phyloP scores from a whole-genome alignment of 2,888 invertebrate species.

The Frankliniella fusca region DNA sequence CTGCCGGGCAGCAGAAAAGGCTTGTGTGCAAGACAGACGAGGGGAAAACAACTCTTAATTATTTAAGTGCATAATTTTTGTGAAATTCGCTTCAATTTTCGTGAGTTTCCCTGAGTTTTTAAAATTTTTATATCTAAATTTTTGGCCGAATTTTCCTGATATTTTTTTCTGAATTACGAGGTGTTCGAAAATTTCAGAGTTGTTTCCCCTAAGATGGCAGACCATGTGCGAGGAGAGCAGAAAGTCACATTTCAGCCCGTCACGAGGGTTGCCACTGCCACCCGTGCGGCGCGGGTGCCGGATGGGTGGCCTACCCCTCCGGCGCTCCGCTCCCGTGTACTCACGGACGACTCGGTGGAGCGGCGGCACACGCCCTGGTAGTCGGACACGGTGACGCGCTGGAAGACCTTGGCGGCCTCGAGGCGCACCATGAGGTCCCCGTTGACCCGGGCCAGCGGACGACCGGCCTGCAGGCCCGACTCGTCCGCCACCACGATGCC shows the following conservation, averaged over 20 bases:
- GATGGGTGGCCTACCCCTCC: too few relatives aligned
- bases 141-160: too few relatives aligned
- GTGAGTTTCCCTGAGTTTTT: too few relatives aligned
- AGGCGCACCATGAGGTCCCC: background rate
- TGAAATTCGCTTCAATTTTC: too few relatives aligned
- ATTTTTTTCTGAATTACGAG: too few relatives aligned
- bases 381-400: background rate
- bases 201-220: too few relatives aligned
- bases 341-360: background rate
- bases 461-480: background rate
- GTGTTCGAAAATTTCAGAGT: too few relatives aligned
- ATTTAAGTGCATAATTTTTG: too few relatives aligned
- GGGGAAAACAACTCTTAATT: too few relatives aligned
- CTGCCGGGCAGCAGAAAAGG: background rate
- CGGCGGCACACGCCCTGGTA: background rate
- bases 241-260: background rate
- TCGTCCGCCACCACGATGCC: conserved; percentile 10
- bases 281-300: too few relatives aligned
- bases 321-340: background rate
- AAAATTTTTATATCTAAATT: too few relatives aligned
- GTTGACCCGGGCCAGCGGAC: background rate
- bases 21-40: background rate
- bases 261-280: background rate
- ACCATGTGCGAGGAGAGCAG: background rate
- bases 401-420: background rate